Evolutionary conservation across 2,888 invertebrate species (phyloP).

Genomic region (Nesidiocoris tenuis): DNA sequence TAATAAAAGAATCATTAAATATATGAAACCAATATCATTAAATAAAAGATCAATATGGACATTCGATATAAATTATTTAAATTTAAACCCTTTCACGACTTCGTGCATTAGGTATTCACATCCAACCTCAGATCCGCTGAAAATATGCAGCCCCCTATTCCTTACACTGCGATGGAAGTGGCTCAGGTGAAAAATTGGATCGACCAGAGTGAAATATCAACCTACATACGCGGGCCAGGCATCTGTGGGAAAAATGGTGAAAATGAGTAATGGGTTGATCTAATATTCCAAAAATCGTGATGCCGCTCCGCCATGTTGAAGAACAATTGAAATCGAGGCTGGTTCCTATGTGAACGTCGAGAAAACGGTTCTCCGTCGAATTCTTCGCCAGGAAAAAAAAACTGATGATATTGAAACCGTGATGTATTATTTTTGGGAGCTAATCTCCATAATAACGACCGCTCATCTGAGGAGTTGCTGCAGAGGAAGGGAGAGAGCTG

Average conservation of each 20-base stretch:
- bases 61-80: too few relatives aligned
- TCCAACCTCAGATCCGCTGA: background rate
- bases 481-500: conserved; percentile 16
- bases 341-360: background rate
- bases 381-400: background rate
- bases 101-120: background rate
- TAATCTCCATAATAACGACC: conserved; percentile 42
- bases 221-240: background rate
- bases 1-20: too few relatives aligned
- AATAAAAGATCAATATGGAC: too few relatives aligned
- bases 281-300: conserved; percentile 8
- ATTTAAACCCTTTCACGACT: too few relatives aligned
- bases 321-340: background rate
- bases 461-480: background rate
- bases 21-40: too few relatives aligned
- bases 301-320: background rate
- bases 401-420: conserved; percentile 37
- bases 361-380: background rate
- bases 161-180: background rate
- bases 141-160: background rate
- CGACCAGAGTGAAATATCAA: conserved; percentile 5
- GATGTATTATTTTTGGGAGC: conserved; percentile 44
- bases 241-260: background rate
- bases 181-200: conserved; percentile 6
- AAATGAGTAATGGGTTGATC: conserved; percentile 7